Base-by-base conservation (phyloP, 2,797 vertebrate genomes). In the Karalla daura region DNA sequence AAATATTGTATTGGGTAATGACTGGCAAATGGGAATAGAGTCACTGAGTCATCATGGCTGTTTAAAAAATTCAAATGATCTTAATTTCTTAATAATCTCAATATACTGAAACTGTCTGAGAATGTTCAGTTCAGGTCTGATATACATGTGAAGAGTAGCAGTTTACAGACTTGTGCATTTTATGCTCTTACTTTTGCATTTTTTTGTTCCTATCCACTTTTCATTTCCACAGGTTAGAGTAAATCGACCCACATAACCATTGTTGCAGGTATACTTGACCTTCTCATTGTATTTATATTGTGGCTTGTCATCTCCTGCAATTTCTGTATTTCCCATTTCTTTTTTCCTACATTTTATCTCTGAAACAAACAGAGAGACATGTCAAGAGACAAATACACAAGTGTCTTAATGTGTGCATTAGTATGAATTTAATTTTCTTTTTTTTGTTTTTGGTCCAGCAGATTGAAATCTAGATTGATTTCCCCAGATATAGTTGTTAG, bases 231-330 rank as follows among this genome's bases (percentile, higher is more conserved):
- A 77, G 13, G 0, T 47, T 0, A 54, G 0, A 43, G 1, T 47
- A n/a, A 68, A 49, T 2, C 0, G 0, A 17, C 58, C 59, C 3
- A 2, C 0, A 30, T 23, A 36, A 5, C 14, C 40, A 15, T 0
- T 0, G 0, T 7, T 43, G 46, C 74, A 68, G 24, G 0, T 0
- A 11, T 60, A 73, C 0, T 11, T 0, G 8, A 54, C 53, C 20
- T 0, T 0, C 0, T 24, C 5, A 0, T 23, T 4, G 41, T 27
- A n/a, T 0, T 0, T 10, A 35, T 70, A 75, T 6, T 0, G 0
- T 0, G 0, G 0, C 27, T 23, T 0, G n/a, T 0, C 0, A 0
- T 0, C 0, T 49, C 24, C n/a, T 2, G 0, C 13, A 44, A 66
- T 55, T 0, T 17, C 15, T 36, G 63, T 1, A 24, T 43, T 2